phyloP scores from a whole-genome alignment of 2,888 invertebrate species.

The Xestia xanthographa region DNA sequence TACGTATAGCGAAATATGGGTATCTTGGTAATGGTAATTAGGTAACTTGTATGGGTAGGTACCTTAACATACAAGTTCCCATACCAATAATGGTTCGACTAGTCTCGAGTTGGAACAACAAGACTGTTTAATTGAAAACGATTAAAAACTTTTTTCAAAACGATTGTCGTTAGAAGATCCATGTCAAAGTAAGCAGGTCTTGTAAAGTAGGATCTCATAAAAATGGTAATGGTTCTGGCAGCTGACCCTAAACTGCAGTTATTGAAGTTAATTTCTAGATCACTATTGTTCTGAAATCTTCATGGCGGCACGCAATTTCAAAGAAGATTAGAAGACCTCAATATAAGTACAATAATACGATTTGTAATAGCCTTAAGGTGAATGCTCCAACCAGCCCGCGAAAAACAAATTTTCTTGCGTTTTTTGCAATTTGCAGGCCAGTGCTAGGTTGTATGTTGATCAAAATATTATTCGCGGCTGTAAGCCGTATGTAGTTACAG shows the following conservation, averaged over 20 bases:
- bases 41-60: too few species aligned
- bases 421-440: too few species aligned
- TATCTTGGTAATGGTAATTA: not conserved
- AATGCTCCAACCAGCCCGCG: too few species aligned
- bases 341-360: not conserved
- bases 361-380: not conserved
- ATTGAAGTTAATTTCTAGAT: slow-evolving; percentile 30
- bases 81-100: not conserved
- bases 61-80: not conserved
- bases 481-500: too few species aligned
- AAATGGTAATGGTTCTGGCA: not conserved
- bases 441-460: too few species aligned
- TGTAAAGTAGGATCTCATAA: not conserved
- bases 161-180: not conserved
- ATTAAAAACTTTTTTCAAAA: not conserved
- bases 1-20: not conserved
- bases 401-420: too few species aligned
- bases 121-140: not conserved
- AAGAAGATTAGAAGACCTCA: not conserved
- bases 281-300: slow-evolving; percentile 28
- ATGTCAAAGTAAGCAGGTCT: not conserved
- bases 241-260: slow-evolving; percentile 1
- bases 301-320: slow-evolving; percentile 21
- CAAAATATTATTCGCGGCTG: too few species aligned
- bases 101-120: not conserved